A percentile compares a stretch with the other conserved stretches of the same genome.
These are phyloP conservation scores for Phyllopteryx taeniolatus DNA, from an alignment of 2,113 vertebrate genomes.

Conservation along the genomic window DNA sequence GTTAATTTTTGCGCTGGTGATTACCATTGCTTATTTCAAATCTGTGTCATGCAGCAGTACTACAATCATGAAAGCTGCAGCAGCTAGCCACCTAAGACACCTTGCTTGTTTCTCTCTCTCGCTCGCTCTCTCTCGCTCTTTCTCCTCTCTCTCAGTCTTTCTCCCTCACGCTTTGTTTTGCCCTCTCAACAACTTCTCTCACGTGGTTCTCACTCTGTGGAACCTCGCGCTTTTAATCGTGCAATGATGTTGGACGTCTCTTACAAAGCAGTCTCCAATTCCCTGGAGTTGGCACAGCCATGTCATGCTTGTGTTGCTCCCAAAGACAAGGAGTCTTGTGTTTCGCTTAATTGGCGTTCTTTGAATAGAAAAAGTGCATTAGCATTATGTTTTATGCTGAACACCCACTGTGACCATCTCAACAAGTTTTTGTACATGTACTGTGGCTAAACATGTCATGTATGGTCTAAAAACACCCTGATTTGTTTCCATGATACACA, in stretches of 20 bases:
- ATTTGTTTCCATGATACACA: slow-evolving; percentile 41
- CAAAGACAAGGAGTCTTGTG: slow-evolving; percentile 58
- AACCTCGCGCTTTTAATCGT: slow-evolving; percentile 68
- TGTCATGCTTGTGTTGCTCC: slow-evolving; percentile 50
- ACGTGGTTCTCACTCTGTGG: slow-evolving; percentile 65
- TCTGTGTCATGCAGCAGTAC: slow-evolving; percentile 56
- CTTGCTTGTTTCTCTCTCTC: slow-evolving; percentile 40
- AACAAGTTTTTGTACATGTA: neutral
- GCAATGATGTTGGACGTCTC: slow-evolving; percentile 49
- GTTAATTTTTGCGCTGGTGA: slow-evolving; percentile 43
- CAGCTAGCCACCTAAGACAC: slow-evolving; percentile 61
- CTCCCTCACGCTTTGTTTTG: slow-evolving; percentile 58
- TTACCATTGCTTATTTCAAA: slow-evolving; percentile 57
- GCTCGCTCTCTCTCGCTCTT: slow-evolving; percentile 47
- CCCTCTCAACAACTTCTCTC: slow-evolving; percentile 62
- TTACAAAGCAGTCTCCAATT: slow-evolving; percentile 54
- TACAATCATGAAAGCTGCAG: slow-evolving; percentile 63
- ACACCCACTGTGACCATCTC: slow-evolving; percentile 12
- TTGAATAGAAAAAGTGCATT: slow-evolving; percentile 23
- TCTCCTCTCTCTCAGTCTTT: slow-evolving; percentile 49
- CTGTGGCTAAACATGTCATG: slow-evolving; percentile 12
- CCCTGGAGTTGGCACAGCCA: slow-evolving; percentile 40
- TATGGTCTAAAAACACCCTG: slow-evolving; percentile 10
- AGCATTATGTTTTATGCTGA: slow-evolving; percentile 18
- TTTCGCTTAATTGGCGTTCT: slow-evolving; percentile 53